phyloP scores from a whole-genome alignment of 2,113 vertebrate genomes.

The Pelobates fuscus region DNA sequence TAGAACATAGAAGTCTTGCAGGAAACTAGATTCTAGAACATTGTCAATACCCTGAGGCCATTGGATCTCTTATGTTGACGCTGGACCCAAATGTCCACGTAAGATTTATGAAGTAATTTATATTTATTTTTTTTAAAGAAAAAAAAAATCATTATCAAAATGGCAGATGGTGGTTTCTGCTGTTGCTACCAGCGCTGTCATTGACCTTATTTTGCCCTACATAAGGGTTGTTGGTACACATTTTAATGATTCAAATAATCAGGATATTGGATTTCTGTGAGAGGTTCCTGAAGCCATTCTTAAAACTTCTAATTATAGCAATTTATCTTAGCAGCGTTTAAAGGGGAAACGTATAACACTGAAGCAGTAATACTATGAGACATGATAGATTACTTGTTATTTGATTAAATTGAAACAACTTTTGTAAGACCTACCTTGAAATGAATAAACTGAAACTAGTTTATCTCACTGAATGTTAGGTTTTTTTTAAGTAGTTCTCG shows the following conservation, averaged over 20 bases:
- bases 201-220: conserved; percentile 15
- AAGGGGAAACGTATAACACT: no score
- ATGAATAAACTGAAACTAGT: no score
- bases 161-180: conserved; percentile 6
- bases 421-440: no score
- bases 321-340: no score
- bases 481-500: no score
- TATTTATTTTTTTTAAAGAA: no score
- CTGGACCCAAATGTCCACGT: conserved; percentile 11
- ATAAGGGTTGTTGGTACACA: conserved; percentile 3
- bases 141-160: conserved; percentile 21
- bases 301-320: not conserved
- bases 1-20: not conserved
- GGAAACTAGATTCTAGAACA: conserved; percentile 23
- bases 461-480: no score
- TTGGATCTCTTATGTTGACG: not conserved
- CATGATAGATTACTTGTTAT: no score
- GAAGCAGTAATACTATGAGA: no score
- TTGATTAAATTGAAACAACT: no score
- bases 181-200: conserved; percentile 9
- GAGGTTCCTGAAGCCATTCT: not conserved
- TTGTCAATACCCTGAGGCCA: conserved; percentile 5
- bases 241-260: not conserved
- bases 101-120: conserved; percentile 15
- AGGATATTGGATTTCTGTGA: not conserved